These are phyloP conservation scores for Drosophila nigritarsus DNA, from an alignment of 2,888 invertebrate genomes.

Conservation along the genomic window DNA sequence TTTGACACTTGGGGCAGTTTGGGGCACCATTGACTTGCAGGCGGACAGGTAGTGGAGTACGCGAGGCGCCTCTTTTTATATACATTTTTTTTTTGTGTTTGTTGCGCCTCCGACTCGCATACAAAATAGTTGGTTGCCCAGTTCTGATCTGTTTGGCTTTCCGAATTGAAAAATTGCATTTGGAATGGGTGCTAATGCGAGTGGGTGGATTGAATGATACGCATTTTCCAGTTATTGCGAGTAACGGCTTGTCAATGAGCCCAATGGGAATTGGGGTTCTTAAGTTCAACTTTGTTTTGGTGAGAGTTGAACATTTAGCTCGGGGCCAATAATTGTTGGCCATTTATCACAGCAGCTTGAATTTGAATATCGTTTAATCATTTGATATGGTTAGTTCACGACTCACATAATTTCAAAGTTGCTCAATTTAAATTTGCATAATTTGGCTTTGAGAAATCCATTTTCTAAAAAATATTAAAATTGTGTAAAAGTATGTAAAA, in stretches of 20 bases:
- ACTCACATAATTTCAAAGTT: background rate
- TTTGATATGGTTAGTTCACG: background rate
- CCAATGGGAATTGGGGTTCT: background rate
- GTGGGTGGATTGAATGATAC: conserved; percentile 38
- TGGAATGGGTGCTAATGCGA: conserved; percentile 56
- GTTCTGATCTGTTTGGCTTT: conserved; percentile 41
- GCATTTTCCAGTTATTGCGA: conserved; percentile 8
- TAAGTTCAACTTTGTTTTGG: background rate
- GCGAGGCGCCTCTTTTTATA: conserved; percentile 39
- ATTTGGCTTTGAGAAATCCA: too few relatives aligned
- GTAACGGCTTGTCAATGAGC: conserved; percentile 11
- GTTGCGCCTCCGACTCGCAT: conserved; percentile 13
- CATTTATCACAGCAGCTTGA: background rate
- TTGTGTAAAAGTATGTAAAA: background rate
- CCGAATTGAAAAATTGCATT: conserved; percentile 37
- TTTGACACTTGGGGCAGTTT: conserved; percentile 75
- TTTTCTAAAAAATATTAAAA: background rate
- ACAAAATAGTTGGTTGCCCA: conserved; percentile 7
- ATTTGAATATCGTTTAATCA: background rate
- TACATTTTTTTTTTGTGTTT: background rate
- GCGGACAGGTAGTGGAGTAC: conserved; percentile 54
- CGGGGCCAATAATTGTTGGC: background rate
- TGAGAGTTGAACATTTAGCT: background rate
- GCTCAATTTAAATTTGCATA: background rate
- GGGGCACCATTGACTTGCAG: conserved; percentile 55